phyloP scores from a whole-genome alignment of 2,113 vertebrate species.

The Lucifuga dentata region DNA sequence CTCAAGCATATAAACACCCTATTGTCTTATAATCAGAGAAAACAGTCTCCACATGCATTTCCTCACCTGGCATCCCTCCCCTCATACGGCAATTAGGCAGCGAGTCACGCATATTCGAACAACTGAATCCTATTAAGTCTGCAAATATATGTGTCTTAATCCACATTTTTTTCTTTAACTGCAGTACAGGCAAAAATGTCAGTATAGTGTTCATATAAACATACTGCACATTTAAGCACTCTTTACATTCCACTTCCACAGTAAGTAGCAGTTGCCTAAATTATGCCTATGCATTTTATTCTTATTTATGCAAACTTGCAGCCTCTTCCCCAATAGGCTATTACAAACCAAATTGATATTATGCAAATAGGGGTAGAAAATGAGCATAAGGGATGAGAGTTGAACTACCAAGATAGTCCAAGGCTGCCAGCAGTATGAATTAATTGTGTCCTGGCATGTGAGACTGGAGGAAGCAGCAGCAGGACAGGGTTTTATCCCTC shows the following conservation, averaged over 20 bases:
- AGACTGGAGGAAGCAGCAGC: conserved; percentile 54
- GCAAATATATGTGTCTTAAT: too few relatives aligned
- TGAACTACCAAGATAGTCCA: conserved; percentile 54
- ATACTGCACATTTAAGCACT: too few relatives aligned
- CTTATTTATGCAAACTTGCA: conserved; percentile 58
- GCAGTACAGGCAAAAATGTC: too few relatives aligned
- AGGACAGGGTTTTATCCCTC: conserved; percentile 58
- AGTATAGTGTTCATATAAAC: too few relatives aligned
- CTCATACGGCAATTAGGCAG: too few relatives aligned
- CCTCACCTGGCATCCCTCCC: too few relatives aligned
- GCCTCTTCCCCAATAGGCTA: conserved; percentile 48
- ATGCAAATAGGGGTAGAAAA: conserved; percentile 71
- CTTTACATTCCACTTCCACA: not conserved
- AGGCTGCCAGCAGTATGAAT: conserved; percentile 69
- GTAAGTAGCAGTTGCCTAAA: conserved; percentile 13
- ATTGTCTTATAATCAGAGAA: too few relatives aligned
- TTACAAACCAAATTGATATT: conserved; percentile 70
- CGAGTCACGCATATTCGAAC: too few relatives aligned
- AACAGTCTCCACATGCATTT: too few relatives aligned
- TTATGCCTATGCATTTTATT: conserved; percentile 10
- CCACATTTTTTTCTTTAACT: too few relatives aligned
- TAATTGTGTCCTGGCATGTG: conserved; percentile 72
- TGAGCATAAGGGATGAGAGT: conserved; percentile 48
- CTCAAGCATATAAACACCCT: too few relatives aligned
- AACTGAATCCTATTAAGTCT: too few relatives aligned